These are phyloP conservation scores for Natrix natrix DNA, from an alignment of 2,797 vertebrate genomes.

Conservation along the genomic window DNA sequence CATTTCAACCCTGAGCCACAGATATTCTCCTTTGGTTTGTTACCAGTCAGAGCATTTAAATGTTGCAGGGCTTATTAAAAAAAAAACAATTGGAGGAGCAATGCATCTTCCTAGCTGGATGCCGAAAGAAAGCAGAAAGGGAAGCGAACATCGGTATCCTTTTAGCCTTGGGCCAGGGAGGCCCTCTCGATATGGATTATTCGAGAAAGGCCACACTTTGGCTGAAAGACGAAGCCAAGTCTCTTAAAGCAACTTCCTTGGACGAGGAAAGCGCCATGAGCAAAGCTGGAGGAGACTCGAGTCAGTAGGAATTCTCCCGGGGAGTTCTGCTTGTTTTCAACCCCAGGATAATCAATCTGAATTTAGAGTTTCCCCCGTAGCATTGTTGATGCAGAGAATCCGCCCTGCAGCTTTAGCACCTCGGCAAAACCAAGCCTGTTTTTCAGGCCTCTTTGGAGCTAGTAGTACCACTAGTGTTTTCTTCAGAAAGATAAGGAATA, in stretches of 20 bases:
- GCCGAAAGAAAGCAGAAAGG: neutral
- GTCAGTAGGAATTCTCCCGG: neutral
- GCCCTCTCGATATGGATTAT: constrained; percentile 25
- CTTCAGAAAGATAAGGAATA: neutral
- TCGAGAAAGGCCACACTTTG: constrained; percentile 18
- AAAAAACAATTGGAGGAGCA: neutral
- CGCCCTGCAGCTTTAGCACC: constrained; percentile 7
- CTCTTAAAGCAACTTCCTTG: constrained; percentile 5
- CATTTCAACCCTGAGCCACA: no score
- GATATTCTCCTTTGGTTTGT: neutral
- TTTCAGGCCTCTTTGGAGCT: constrained; percentile 16
- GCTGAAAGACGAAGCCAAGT: constrained; percentile 3
- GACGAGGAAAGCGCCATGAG: neutral
- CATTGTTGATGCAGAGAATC: neutral
- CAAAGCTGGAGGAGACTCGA: constrained; percentile 9
- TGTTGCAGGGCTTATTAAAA: neutral
- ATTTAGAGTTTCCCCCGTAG: neutral
- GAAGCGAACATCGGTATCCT: constrained; percentile 39
- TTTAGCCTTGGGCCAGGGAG: constrained; percentile 32
- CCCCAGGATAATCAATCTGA: constrained; percentile 18
- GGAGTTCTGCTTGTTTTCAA: neutral
- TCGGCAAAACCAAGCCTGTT: neutral
- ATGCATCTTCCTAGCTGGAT: constrained; percentile 38
- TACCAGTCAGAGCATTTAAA: neutral
- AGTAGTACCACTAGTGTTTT: neutral